Percentiles rank a stretch among this genome's conserved stretches.
Conservation (phyloP, 2,888 invertebrate species). For the Carterocephalus palaemon region DNA sequence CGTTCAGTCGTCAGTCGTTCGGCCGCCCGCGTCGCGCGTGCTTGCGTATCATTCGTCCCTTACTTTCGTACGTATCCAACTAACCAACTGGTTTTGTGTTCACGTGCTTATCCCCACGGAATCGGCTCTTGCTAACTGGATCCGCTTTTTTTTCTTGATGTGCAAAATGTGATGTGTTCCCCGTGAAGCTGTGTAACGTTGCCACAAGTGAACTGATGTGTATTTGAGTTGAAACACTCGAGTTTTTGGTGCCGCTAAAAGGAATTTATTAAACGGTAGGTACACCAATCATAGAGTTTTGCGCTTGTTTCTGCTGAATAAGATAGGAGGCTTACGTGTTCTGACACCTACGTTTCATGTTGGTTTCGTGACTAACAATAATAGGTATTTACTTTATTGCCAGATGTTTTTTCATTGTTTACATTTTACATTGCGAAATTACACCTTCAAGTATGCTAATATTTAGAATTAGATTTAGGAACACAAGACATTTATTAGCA, state of each 20-base stretch:
- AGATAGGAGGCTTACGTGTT: constrained; percentile 24
- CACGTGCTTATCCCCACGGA: constrained; percentile 45
- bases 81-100: constrained; percentile 54
- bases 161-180: constrained; percentile 77
- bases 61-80: constrained; percentile 54
- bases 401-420: constrained; percentile 19
- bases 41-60: constrained; percentile 30
- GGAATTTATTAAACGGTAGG: constrained; percentile 25
- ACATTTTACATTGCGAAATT: constrained; percentile 1
- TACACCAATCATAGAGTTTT: constrained; percentile 16
- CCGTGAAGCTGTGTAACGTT: constrained; percentile 69
- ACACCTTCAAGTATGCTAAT: constrained; percentile 20
- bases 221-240: constrained; percentile 59
- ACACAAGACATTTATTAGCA: constrained; percentile 1
- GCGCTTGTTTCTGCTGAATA: constrained; percentile 24
- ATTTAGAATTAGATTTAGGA: constrained; percentile 5
- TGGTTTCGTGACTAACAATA: constrained; percentile 18
- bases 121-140: constrained; percentile 49
- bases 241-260: constrained; percentile 35
- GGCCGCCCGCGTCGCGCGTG: constrained; percentile 41
- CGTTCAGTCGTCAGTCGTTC: constrained; percentile 71
- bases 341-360: constrained; percentile 18
- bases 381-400: constrained; percentile 1
- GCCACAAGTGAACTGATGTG: constrained; percentile 70
- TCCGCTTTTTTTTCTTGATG: constrained; percentile 55